Conservation (phyloP, 1,140 invertebrate genomes). For the Drosophila arawakana region DNA sequence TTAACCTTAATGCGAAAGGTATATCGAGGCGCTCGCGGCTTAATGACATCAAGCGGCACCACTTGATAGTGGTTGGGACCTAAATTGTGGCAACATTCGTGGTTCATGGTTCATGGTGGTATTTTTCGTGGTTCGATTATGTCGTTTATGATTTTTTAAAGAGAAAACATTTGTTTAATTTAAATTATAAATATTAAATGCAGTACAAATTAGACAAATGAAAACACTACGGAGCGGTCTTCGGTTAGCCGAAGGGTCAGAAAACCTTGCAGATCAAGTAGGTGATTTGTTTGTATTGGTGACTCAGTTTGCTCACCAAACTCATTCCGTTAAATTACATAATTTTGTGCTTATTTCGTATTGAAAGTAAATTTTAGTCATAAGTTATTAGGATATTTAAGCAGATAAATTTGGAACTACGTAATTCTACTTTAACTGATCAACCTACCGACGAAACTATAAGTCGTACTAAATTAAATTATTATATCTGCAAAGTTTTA, state of each 20-base stretch:
- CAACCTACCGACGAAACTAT: no score
- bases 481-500: background rate
- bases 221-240: slow-evolving; percentile 6
- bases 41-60: slow-evolving; percentile 79
- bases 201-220: slow-evolving; percentile 8
- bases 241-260: background rate
- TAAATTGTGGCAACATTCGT: slow-evolving; percentile 40
- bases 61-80: slow-evolving; percentile 80
- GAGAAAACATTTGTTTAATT: slow-evolving; percentile 29
- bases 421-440: no score
- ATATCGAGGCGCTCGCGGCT: slow-evolving; percentile 78
- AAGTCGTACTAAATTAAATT: background rate
- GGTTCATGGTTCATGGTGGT: slow-evolving; percentile 16
- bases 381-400: no score
- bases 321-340: no score
- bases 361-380: no score
- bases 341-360: no score
- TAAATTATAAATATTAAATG: slow-evolving; percentile 15
- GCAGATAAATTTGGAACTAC: no score
- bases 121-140: slow-evolving; percentile 17
- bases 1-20: slow-evolving; percentile 83
- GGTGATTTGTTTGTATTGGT: background rate
- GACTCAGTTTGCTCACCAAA: no score
- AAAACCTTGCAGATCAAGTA: background rate
- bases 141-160: slow-evolving; percentile 7